These are phyloP conservation scores for Suncus etruscus DNA, from an alignment of 2,113 vertebrate species.

Conservation along the genomic window DNA sequence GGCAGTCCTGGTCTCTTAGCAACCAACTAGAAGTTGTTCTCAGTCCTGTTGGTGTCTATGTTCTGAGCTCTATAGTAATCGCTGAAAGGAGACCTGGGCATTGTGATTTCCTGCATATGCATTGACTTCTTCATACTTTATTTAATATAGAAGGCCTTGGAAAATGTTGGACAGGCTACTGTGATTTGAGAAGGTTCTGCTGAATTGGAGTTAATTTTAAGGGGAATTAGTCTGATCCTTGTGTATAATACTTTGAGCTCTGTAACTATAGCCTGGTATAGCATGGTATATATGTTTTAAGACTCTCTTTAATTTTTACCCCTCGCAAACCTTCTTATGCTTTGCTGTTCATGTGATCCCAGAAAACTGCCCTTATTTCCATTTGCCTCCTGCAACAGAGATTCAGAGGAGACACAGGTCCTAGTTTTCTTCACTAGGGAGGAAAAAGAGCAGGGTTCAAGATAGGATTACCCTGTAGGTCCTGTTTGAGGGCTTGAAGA, in stretches of 20 bases:
- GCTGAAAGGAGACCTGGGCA: neutral
- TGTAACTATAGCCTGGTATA: neutral
- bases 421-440: neutral
- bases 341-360: neutral
- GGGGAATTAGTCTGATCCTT: neutral
- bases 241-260: neutral
- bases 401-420: neutral
- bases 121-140: neutral
- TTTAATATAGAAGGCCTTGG: neutral
- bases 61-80: neutral
- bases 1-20: slow-evolving; percentile 86
- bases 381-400: neutral
- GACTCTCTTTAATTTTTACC: neutral
- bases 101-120: neutral
- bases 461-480: neutral
- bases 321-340: neutral
- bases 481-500: neutral
- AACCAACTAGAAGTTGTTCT: slow-evolving; percentile 82
- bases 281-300: neutral
- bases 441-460: neutral
- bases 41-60: slow-evolving; percentile 62
- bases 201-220: slow-evolving; percentile 31
- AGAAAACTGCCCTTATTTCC: neutral
- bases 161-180: neutral
- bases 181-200: neutral